Evolutionary conservation across 2,113 vertebrate genomes (phyloP).

Genomic region (Formicarius rufipectus): DNA sequence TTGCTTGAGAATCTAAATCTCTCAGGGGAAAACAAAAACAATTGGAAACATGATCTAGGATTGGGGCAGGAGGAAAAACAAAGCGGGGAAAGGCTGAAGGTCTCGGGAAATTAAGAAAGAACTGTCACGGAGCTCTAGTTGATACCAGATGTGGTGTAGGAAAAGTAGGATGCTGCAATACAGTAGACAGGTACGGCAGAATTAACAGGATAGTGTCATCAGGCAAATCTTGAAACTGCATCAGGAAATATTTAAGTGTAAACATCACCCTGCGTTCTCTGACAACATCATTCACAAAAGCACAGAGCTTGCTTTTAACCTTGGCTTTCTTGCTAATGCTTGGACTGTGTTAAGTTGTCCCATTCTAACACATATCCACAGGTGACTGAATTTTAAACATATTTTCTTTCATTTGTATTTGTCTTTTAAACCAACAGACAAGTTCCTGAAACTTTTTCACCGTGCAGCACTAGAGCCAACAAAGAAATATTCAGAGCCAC

Average conservation of each 20-base stretch:
- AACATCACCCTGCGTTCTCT: background rate
- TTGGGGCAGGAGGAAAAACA: background rate
- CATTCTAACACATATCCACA: background rate
- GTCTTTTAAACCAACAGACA: constrained; percentile 63
- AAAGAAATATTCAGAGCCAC: constrained; percentile 82
- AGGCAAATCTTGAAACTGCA: background rate
- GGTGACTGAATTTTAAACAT: background rate
- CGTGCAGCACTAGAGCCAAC: constrained; percentile 75
- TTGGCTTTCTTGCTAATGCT: background rate
- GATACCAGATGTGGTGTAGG: background rate
- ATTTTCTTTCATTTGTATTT: background rate
- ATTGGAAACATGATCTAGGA: background rate
- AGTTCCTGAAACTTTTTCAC: constrained; percentile 79
- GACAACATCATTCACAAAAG: background rate
- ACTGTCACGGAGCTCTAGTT: fast-evolving
- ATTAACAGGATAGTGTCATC: background rate
- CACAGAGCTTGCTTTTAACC: background rate
- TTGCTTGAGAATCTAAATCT: background rate
- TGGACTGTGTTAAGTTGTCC: background rate
- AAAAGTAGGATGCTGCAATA: background rate
- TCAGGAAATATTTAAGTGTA: background rate
- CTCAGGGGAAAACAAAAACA: background rate
- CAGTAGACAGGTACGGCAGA: background rate
- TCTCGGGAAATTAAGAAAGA: background rate
- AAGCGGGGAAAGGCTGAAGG: background rate